Evolutionary conservation across 2,797 vertebrate genomes (phyloP), one percentile per base, ranked within the genome.

Genomic region (Etheostoma nigrum): DNA sequence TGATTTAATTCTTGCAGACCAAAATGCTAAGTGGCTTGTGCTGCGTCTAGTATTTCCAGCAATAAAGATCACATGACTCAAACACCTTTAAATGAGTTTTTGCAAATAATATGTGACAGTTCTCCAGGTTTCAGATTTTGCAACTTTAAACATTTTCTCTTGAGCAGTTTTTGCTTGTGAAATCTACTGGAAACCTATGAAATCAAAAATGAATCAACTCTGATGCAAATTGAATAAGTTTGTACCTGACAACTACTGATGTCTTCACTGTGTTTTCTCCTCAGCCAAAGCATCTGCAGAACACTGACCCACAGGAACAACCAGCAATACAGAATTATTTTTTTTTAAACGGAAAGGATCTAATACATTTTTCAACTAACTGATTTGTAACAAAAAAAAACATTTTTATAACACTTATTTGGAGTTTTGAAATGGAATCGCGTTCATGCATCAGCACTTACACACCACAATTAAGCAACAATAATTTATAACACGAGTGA

Each of bases 221-320:
- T 40, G 5, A 3, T 27, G 44, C 63, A 53, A 48, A 19, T 66
- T 2, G 16, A 59, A 4, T 10, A 12, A 4, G 42, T 44, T 15
- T 5, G 42, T 4, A 44, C 42, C 13, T 23, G 30, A 72, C 30
- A 12, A 47, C 63, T 16, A 21, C 66, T 73, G 7, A 78, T 4
- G 4, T 71, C 13, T 48, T 25, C 2, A 18, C 14, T 67, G 19
- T 76, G 27, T 64, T 74, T 40, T 23, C 64, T 77, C 59, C 59
- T 79, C 89, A 98, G 97, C 96, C 84, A 96, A 95, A 94, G 96
- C 97, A 76, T 90, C 93, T 25, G 95, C 93, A 11, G 93, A 96
- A 44, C 91, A 89, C 13, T 96, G 85, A 93, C 21, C 71, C 40
- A 13, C 75, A 64, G 45, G 54, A 79, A 42, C 10, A 0, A 57